Evolutionary conservation across 2,888 invertebrate genomes (phyloP), one percentile per base, ranked within the genome.

Genomic region (Clistopyga incitator): DNA sequence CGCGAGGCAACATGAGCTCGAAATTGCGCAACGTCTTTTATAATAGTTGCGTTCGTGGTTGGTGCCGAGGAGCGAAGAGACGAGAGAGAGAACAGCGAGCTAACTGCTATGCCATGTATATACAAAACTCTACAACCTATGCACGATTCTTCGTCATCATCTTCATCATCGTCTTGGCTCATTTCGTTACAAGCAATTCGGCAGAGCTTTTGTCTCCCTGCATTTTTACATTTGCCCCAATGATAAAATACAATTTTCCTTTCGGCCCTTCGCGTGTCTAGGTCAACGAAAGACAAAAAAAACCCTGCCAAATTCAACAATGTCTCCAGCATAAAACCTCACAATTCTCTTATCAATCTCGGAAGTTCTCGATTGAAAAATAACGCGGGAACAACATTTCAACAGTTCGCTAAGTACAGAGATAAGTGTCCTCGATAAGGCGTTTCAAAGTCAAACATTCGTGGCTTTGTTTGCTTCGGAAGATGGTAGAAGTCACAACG

Each of bases 21-120:
- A 42, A 86, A 87, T 91, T 90, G 88, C 87, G 89, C 89, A 91
- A 90, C 87, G 85, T 89, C 90, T 90, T 90, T 91, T 91, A 90
- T 91, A 81, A 84, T 78, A 81, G 78, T 25, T 42, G 75, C 71
- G 78, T 72, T 64, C 67, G 72, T 61, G 56, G 47, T 61, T 25
- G 18, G 20, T 47, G 67, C 52, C 34, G 77, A 70, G 56, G 23
- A 65, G 65, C 70, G 45, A 34, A 68, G 70, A 47, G 70, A 47
- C 18, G 56, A 52, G 56, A 72, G 56, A 72, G 52, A 45, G 67
- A 56, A 56, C 42, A 68, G 20, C 4, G 13, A 38, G 23, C 4
- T n/a, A n/a, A 42, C 2, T 56, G 8, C 34, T 38, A 3, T 38
- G 8, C 8, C 8, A 38, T 38, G 6, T 38, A 38, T 38, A 38